Base-by-base conservation (phyloP, 2,888 invertebrate genomes). In the Zeuzera pyrina region DNA sequence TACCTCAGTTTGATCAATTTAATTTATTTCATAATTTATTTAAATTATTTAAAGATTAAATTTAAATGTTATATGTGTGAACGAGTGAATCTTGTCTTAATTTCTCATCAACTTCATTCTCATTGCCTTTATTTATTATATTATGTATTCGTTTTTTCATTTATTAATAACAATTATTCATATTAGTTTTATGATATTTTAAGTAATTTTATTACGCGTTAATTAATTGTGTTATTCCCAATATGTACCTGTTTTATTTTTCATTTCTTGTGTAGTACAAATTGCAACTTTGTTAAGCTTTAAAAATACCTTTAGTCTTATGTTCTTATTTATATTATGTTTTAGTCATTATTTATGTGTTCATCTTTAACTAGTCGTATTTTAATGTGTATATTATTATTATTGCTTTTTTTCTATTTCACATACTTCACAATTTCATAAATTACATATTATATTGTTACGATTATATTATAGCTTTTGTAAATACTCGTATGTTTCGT, bases 21-120 rank as follows among this genome's bases (percentile, higher is more conserved):
- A 77, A 74, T 65, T 74, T 72, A 66, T 61, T 72, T 61, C 65
- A 70, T 64, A 70, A 79, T 70, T 81, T 78, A 79, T 77, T 70
- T 59, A 65, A 70, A 60, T 68, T 67, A 69, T 59, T 63, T 57
- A 55, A 47, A 48, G 43, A 49, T 57, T 60, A 55, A 51, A 54
- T 57, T 57, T 54, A 56, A 52, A 54, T 60, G 56, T 57, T 51
- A 50, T 49, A 46, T 27, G 46, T 39, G 52, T 47, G 55, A 50
- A 65, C 62, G 69, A 73, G 70, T 72, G 69, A 48, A 57, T 69
- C 69, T 73, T 71, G 70, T 72, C 70, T 63, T 42, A n/a, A n/a
- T 42, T 49, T 45, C 45, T 43, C 52, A 52, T 55, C 61, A 56
- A 39, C 22, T 39, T 46, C 45, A 36, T 36, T 43, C 31, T 4